A percentile compares a stretch with the other conserved stretches of the same genome.
phyloP scores from a whole-genome alignment of 2,888 invertebrate species.

The Pterostichus madidus region DNA sequence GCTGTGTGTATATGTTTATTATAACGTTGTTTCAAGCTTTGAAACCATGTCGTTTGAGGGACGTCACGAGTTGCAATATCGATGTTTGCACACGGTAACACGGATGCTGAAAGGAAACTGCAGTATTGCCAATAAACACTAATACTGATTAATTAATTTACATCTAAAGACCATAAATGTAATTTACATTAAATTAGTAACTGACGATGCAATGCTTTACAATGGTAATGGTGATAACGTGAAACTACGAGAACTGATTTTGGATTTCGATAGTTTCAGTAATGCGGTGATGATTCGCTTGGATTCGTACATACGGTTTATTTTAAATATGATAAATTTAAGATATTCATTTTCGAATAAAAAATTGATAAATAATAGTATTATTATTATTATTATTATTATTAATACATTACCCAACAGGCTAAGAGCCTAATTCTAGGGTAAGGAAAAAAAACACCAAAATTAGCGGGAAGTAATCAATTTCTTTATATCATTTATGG shows the following conservation, averaged over 20 bases:
- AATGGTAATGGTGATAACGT: background rate
- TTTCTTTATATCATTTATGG: too few species aligned
- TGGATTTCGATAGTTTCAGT: constrained; percentile 2
- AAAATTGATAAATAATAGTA: too few species aligned
- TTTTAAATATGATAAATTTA: too few species aligned
- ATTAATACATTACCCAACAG: too few species aligned
- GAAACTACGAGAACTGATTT: constrained; percentile 8
- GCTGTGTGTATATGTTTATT: too few species aligned
- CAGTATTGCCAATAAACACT: constrained; percentile 19
- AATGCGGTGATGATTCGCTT: background rate
- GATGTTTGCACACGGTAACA: background rate
- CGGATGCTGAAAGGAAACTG: constrained; percentile 7
- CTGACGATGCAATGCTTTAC: background rate
- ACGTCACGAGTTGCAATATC: background rate
- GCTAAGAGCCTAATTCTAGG: too few species aligned
- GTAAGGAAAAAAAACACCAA: too few species aligned
- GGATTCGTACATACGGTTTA: too few species aligned
- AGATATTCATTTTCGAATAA: too few species aligned
- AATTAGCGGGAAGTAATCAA: too few species aligned
- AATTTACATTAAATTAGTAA: constrained; percentile 37
- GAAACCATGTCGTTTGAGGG: background rate
- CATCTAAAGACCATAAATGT: constrained; percentile 46
- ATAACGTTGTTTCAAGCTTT: background rate
- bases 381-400: too few species aligned
- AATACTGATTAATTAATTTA: constrained; percentile 44